Evolutionary conservation across 1,140 invertebrate species (phyloP).

Genomic region (Elysia chlorotica): DNA sequence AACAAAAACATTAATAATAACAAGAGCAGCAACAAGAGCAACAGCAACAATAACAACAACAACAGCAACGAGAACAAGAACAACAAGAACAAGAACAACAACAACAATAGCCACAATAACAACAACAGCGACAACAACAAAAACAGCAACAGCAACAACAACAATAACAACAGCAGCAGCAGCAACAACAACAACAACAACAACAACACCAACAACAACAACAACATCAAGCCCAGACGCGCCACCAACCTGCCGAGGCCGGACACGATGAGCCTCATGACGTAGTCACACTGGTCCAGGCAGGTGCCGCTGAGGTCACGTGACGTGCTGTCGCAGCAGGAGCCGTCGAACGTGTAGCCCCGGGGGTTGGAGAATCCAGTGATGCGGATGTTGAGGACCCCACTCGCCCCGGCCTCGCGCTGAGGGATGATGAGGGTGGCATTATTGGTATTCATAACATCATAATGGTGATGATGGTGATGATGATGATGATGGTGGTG

Average conservation of each 20-base stretch:
- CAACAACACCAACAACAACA: neutral
- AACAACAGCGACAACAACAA: no score
- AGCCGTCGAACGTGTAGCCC: constrained; percentile 34
- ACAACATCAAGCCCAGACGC: neutral
- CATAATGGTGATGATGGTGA: neutral
- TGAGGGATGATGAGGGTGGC: neutral
- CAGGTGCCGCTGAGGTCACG: constrained; percentile 7
- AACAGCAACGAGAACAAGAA: no score
- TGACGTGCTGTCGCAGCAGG: constrained; percentile 30
- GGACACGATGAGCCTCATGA: constrained; percentile 36
- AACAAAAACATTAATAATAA: no score
- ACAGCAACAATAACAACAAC: no score
- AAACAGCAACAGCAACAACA: no score
- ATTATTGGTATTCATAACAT: neutral
- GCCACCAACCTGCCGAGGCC: constrained; percentile 33
- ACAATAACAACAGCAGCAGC: no score
- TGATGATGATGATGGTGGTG: neutral
- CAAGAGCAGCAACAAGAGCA: no score
- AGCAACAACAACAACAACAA: no score
- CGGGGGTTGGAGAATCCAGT: constrained; percentile 27
- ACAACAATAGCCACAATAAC: no score
- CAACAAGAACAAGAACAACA: no score
- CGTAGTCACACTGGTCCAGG: constrained; percentile 35
- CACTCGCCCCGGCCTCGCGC: constrained; percentile 2
- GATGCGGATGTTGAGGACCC: constrained; percentile 31